Percentiles rank a stretch among this genome's conserved stretches.
These are phyloP conservation scores for Chloroceryle inda DNA, from an alignment of 2,797 vertebrate genomes.

Conservation along the genomic window DNA sequence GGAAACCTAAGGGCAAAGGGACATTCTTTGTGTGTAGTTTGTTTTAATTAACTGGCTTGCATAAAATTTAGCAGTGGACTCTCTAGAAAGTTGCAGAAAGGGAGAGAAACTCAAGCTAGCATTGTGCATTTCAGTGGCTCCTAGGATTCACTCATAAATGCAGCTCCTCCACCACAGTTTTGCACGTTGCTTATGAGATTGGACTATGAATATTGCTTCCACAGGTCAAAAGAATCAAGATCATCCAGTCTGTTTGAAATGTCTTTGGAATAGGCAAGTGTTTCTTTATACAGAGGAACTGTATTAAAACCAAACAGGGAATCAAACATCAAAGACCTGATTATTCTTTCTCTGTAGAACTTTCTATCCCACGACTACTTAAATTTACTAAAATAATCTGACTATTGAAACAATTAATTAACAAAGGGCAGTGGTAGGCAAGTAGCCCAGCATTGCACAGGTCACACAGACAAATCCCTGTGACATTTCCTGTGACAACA, in stretches of 20 bases:
- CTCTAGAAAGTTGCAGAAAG: background rate
- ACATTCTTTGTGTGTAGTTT: background rate
- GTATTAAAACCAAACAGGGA: background rate
- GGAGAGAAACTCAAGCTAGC: background rate
- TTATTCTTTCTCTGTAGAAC: background rate
- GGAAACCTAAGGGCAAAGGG: conserved; percentile 31
- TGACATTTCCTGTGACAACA: background rate
- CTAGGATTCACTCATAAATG: background rate
- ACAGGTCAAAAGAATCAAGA: background rate
- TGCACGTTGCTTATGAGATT: background rate
- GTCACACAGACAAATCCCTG: background rate
- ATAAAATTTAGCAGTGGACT: background rate
- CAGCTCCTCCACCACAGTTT: background rate
- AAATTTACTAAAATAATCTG: background rate
- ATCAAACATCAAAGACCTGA: background rate
- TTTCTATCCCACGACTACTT: background rate
- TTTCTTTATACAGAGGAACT: background rate
- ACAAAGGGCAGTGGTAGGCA: background rate
- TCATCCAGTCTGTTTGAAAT: background rate
- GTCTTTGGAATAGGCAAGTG: background rate
- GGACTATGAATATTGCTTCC: background rate
- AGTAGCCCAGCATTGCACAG: background rate
- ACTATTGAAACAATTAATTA: background rate
- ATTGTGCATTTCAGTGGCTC: background rate
- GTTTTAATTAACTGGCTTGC: background rate